These are phyloP conservation scores for Zhuqinia jingwanae DNA, from an alignment of 2,888 invertebrate genomes.

Conservation along the genomic window DNA sequence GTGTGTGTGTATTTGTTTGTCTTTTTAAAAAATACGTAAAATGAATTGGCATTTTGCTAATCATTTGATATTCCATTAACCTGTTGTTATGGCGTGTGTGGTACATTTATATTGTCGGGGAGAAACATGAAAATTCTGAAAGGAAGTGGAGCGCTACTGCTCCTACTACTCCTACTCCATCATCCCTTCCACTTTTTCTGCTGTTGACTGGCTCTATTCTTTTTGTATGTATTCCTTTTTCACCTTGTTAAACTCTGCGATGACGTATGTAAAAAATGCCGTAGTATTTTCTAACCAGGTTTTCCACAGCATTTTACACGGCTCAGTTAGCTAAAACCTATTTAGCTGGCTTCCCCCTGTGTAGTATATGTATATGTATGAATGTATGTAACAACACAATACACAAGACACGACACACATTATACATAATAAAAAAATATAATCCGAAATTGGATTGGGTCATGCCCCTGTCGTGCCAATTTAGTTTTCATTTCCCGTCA, in stretches of 20 bases:
- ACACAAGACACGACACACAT: not conserved
- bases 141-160: not conserved
- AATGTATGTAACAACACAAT: not conserved
- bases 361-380: no score
- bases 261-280: no score
- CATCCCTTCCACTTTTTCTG: not conserved
- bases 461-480: slow-evolving; percentile 5
- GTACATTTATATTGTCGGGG: not conserved
- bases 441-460: slow-evolving; percentile 28
- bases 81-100: not conserved
- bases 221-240: no score
- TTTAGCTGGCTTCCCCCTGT: no score
- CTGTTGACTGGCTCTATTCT: no score
- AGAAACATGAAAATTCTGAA: no score
- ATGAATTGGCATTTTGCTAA: slow-evolving; percentile 14
- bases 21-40: not conserved
- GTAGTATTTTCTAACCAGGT: no score
- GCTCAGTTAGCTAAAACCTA: no score
- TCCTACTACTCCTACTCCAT: not conserved
- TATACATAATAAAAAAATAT: slow-evolving; percentile 19
- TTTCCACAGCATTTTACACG: no score
- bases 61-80: slow-evolving; percentile 48
- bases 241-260: no score
- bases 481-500: slow-evolving; percentile 13
- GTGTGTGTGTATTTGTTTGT: not conserved